phyloP scores from a whole-genome alignment of 2,113 vertebrate species.

The Lynx canadensis region DNA sequence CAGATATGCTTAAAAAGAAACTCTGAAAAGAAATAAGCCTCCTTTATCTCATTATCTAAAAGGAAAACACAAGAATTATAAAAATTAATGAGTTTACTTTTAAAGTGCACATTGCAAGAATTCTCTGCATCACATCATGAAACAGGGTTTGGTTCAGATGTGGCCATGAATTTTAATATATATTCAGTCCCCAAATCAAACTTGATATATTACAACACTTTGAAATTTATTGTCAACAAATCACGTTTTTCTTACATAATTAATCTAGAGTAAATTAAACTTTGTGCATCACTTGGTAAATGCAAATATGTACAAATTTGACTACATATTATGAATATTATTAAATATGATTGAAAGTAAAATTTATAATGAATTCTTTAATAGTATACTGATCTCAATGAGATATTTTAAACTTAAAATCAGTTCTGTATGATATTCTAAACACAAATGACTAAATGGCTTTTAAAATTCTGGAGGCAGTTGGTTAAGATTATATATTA shows the following conservation, averaged over 20 bases:
- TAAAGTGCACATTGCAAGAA: neutral
- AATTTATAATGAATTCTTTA: neutral
- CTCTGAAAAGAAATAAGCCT: neutral
- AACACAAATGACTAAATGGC: neutral
- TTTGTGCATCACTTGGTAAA: constrained; percentile 37
- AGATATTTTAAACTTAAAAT: constrained; percentile 6
- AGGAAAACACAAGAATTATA: constrained; percentile 52
- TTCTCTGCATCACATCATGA: neutral
- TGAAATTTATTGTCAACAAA: constrained; percentile 57
- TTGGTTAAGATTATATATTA: neutral
- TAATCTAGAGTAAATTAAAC: constrained; percentile 67
- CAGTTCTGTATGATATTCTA: neutral
- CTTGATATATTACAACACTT: neutral
- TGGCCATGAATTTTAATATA: neutral
- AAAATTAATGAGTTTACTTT: constrained; percentile 51
- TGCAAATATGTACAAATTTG: constrained; percentile 48
- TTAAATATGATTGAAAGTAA: constrained; percentile 41
- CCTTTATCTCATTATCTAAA: constrained; percentile 28
- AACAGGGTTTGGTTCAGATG: neutral
- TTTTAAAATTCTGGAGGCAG: neutral
- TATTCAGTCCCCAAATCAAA: neutral
- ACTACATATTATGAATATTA: constrained; percentile 45
- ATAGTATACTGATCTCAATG: neutral
- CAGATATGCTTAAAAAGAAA: neutral
- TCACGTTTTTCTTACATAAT: constrained; percentile 60